phyloP scores from a whole-genome alignment of 2,888 invertebrate species.

The Trichacis sp. region DNA sequence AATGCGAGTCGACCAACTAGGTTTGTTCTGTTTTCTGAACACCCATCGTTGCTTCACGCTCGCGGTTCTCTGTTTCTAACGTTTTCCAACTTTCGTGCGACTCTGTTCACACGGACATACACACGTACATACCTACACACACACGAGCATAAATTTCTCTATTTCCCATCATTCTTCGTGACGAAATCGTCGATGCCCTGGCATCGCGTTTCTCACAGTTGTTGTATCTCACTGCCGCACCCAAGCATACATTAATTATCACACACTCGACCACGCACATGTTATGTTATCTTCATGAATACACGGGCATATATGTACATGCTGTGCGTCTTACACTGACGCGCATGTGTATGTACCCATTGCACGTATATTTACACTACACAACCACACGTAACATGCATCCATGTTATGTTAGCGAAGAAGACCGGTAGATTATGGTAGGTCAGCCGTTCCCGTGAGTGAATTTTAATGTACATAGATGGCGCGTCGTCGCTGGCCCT shows the following conservation, averaged over 20 bases:
- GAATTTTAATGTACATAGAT: constrained; percentile 68
- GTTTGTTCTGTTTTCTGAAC: constrained; percentile 66
- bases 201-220: constrained; percentile 57
- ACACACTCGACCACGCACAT: constrained; percentile 62
- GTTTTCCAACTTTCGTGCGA: constrained; percentile 55
- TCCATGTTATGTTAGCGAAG: constrained; percentile 66
- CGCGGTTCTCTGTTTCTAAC: constrained; percentile 49
- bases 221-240: constrained; percentile 68
- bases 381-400: constrained; percentile 56
- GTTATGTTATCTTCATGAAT: constrained; percentile 58
- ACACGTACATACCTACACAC: constrained; percentile 11
- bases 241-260: constrained; percentile 66
- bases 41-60: constrained; percentile 50
- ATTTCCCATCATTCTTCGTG: constrained; percentile 44
- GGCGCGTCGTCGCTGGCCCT: constrained; percentile 68
- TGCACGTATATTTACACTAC: constrained; percentile 38
- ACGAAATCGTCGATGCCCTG: constrained; percentile 31
- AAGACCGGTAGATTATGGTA: constrained; percentile 68
- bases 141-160: constrained; percentile 39
- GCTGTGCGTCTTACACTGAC: constrained; percentile 46
- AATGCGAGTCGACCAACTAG: constrained; percentile 53
- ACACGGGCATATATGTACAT: constrained; percentile 48
- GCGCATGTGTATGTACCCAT: constrained; percentile 48
- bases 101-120: constrained; percentile 50
- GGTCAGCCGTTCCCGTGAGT: constrained; percentile 67